A percentile compares a stretch with the other conserved stretches of the same genome.
Conservation (phyloP, 1,140 invertebrate genomes). For the Drosophila cardini region DNA sequence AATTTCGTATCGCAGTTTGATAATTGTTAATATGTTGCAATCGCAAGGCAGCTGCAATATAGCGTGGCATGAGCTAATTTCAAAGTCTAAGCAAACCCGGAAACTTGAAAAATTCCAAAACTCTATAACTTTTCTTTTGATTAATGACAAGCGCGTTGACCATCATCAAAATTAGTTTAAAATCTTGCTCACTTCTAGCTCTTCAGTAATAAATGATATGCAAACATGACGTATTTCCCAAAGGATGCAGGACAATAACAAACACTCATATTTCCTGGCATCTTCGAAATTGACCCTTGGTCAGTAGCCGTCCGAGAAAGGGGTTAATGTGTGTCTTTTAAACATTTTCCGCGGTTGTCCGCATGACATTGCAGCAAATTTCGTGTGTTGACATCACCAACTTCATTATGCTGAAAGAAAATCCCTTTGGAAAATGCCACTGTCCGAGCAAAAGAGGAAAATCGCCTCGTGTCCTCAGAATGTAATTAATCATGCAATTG, state of each 20-base stretch:
- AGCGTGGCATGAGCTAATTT: constrained; percentile 22
- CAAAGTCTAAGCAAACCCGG: neutral
- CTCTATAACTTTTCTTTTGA: neutral
- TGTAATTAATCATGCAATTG: constrained; percentile 77
- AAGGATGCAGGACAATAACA: constrained; percentile 57
- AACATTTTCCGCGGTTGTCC: constrained; percentile 63
- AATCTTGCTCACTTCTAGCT: constrained; percentile 35
- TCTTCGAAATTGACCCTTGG: constrained; percentile 55
- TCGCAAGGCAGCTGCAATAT: constrained; percentile 27
- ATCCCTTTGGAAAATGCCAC: constrained; percentile 5
- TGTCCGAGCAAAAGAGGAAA: constrained; percentile 25
- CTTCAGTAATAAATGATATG: constrained; percentile 68
- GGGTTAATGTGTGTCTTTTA: constrained; percentile 58
- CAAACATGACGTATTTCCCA: constrained; percentile 68
- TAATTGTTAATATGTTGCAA: constrained; percentile 60
- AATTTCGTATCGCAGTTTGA: constrained; percentile 48
- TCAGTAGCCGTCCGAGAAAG: constrained; percentile 35
- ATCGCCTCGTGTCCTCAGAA: constrained; percentile 14
- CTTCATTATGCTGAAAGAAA: constrained; percentile 38
- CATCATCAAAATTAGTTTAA: constrained; percentile 29
- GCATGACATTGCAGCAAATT: constrained; percentile 49
- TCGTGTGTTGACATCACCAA: constrained; percentile 35
- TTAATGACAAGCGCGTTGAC: constrained; percentile 7
- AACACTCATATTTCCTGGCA: constrained; percentile 68
- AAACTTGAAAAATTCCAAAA: neutral